Base-by-base conservation (phyloP, 2,113 vertebrate genomes). In the Ophiodon elongatus region DNA sequence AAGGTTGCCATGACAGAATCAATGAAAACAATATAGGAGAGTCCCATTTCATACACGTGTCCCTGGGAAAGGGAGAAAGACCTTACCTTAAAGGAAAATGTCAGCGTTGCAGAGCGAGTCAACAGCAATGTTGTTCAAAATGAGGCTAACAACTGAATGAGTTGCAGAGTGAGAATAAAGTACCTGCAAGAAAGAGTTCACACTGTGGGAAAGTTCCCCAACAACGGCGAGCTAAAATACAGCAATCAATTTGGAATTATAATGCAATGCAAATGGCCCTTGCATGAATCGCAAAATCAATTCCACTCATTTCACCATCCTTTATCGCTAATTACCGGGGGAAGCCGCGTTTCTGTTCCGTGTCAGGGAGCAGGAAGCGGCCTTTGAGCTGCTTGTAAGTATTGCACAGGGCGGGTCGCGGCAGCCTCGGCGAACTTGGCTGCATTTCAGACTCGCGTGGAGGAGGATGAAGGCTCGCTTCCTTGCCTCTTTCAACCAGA, bases 21-120 rank as follows among this genome's bases (percentile, higher is more conserved):
- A 92, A 95, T 95, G 86, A 93, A 94, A 93, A 94, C 92, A 90
- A 94, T 94, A 91, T 84, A 85, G 73, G 86, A 66, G 80, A 81
- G 86, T 41, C 87, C 77, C 72, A 79, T 91, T 94, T 89, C 74
- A 66, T 84, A 91, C 83, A 68, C 6, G 31, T 88, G 87, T 88
- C 82, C 47, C 65, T 25, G 77, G 17, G 56, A 79, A 88, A 76
- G 69, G 79, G 69, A 59, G 54, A 54, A 66, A 64, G 72, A 76
- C 33, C 52, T 79, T 29, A 68, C 70, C 85, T 91, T 76, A 29
- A 59, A 79, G 73, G 69, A 73, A 91, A 81, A 87, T 80, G 88
- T 91, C 89, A 89, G 90, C 85, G 52, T 76, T 82, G 77, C 82
- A 66, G 45, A 76, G 63, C 23, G 23, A 73, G 78, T 85, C 73